Conservation (phyloP, 1,140 invertebrate genomes). For the Pseudomyrmex gracilis region DNA sequence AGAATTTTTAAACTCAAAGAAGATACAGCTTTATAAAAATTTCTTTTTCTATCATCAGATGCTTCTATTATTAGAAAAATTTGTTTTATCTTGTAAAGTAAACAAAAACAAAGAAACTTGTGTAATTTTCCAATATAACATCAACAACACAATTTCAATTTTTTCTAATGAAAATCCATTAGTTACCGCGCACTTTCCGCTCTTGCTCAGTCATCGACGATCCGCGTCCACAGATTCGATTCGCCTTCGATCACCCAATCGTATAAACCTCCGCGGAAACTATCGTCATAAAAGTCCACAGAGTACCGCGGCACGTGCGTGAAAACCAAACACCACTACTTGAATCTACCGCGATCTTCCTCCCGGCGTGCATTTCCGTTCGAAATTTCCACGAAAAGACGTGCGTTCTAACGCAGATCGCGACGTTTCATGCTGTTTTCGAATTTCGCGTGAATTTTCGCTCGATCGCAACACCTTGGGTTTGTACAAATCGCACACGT, state of each 20-base stretch:
- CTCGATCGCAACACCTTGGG: too few relatives aligned
- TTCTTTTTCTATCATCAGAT: neutral
- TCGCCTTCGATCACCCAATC: neutral
- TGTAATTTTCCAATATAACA: neutral
- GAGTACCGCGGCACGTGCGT: neutral
- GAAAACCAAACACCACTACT: neutral
- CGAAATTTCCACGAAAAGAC: neutral
- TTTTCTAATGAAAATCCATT: neutral
- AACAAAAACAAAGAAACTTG: neutral
- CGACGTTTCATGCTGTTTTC: neutral
- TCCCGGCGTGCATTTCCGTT: neutral
- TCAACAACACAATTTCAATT: neutral
- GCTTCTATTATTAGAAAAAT: neutral
- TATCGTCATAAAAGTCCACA: constrained; percentile 1
- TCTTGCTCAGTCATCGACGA: neutral
- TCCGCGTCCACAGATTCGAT: neutral
- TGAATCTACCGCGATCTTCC: neutral
- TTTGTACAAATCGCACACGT: constrained; percentile 10
- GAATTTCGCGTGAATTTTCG: neutral
- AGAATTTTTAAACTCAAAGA: too few relatives aligned
- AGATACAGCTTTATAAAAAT: neutral
- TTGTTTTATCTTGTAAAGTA: neutral
- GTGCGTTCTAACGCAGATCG: neutral
- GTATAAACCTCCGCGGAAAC: neutral
- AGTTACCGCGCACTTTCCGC: neutral